Evolutionary conservation across 2,797 vertebrate genomes (phyloP), one percentile per base, ranked within the genome.

Genomic region (Lycodopsis pacificus): DNA sequence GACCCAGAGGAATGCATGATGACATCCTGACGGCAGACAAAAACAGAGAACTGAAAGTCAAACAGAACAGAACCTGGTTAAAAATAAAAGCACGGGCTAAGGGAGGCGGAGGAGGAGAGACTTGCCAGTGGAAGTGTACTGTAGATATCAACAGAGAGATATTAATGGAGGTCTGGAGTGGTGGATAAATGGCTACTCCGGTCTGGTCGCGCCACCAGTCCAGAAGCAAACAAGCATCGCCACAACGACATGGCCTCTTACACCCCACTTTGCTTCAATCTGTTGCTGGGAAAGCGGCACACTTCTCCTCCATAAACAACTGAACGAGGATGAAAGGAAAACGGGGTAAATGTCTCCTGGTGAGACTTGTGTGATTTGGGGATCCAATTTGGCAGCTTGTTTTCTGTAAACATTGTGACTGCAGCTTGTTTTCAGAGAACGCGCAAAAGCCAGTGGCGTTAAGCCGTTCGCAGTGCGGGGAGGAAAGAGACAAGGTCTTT

Each of bases 321-420:
- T 71, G 77, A 84, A 81, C 86, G 69, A 71, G 79, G 82, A 80
- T 69, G 59, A 73, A 79, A 80, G 65, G 53, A 65, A 32, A 85
- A 57, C 81, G 40, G 57, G 65, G 76, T 69, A 76, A 82, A 76
- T 70, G 73, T 87, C 79, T 89, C 82, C 80, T 78, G 82, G 82
- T 83, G 82, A 80, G 79, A 80, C 76, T 77, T 71, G 72, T 83
- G 80, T 69, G 83, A 89, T 88, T 86, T 77, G 65, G 77, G 71
- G 73, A 81, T 86, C 82, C 88, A 88, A 87, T 93, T 91, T 92
- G 86, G 86, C 84, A 83, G 48, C 42, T 32, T 76, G 72, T 83
- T 88, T 82, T 86, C 83, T 84, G 84, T 86, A 91, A 93, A 94
- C 88, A 92, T 71, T 48, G 73, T 66, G 82, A 87, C 69, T 81